These are phyloP conservation scores for Tricholauxania praeusta DNA, from an alignment of 2,888 invertebrate species.

Conservation along the genomic window DNA sequence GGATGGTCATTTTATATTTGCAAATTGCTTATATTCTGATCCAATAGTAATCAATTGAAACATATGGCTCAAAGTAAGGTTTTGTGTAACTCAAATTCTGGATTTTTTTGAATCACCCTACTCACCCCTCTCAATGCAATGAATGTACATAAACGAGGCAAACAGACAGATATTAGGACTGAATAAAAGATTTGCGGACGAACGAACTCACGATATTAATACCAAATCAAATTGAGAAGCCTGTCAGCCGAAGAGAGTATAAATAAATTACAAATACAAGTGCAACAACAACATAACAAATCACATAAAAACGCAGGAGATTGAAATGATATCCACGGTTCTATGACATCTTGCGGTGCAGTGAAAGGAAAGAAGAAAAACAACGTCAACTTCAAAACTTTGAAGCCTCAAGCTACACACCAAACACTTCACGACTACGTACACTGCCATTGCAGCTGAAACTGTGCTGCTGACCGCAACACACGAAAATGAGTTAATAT, in stretches of 20 bases:
- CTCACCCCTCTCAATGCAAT: neutral
- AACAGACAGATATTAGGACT: conserved; percentile 1
- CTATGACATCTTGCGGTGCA: conserved; percentile 2
- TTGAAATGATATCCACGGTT: conserved; percentile 34
- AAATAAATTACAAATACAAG: conserved; percentile 26
- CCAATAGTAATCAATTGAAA: no score
- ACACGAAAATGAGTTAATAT: conserved; percentile 35
- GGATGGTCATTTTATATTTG: no score
- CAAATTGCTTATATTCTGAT: no score
- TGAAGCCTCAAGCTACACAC: neutral
- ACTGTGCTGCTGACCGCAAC: conserved; percentile 10
- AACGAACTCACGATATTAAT: conserved; percentile 8
- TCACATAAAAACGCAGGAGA: conserved; percentile 36
- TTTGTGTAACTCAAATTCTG: no score
- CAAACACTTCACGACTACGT: conserved; percentile 9
- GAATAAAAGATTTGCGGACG: neutral
- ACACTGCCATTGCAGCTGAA: neutral
- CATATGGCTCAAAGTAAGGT: no score
- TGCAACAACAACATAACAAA: conserved; percentile 21
- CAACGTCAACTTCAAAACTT: neutral
- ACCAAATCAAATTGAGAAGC: conserved; percentile 18
- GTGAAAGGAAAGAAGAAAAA: neutral
- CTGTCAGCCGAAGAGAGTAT: conserved; percentile 9
- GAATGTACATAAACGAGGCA: neutral
- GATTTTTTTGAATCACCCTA: neutral